phyloP scores from a whole-genome alignment of 2,797 vertebrate genomes.

The Pseudochirops cupreus region DNA sequence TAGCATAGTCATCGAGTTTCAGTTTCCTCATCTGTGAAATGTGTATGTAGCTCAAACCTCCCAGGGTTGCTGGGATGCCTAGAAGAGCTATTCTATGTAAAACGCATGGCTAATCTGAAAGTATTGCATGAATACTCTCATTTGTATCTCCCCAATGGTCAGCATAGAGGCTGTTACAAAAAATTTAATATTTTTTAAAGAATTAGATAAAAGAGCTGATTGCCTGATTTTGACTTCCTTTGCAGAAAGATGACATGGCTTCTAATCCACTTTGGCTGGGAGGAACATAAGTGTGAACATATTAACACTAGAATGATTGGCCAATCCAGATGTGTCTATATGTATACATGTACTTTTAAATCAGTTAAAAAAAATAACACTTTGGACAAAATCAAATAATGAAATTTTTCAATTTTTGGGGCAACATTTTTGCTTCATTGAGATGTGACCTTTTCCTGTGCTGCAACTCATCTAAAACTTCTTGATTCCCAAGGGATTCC shows the following conservation, averaged over 20 bases:
- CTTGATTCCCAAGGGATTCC: background rate
- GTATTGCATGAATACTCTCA: background rate
- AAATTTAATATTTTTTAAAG: background rate
- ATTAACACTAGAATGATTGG: background rate
- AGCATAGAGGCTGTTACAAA: background rate
- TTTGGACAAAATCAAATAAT: background rate
- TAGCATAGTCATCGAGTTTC: background rate
- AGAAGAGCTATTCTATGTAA: background rate
- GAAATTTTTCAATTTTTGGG: background rate
- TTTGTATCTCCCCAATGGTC: background rate
- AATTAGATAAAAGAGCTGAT: constrained; percentile 43
- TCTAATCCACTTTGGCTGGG: constrained; percentile 9
- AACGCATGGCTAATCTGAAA: background rate
- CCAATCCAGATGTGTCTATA: background rate
- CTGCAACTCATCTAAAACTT: background rate
- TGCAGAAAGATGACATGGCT: background rate
- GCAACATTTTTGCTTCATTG: background rate
- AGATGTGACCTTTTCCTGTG: background rate
- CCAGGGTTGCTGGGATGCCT: background rate
- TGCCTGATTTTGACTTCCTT: constrained; percentile 27
- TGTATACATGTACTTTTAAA: background rate
- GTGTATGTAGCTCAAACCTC: background rate
- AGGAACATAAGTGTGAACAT: background rate
- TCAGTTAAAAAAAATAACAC: background rate
- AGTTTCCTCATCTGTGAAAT: background rate